Evolutionary conservation across 2,113 vertebrate genomes (phyloP).

Genomic region (Paramormyrops kingsleyae): DNA sequence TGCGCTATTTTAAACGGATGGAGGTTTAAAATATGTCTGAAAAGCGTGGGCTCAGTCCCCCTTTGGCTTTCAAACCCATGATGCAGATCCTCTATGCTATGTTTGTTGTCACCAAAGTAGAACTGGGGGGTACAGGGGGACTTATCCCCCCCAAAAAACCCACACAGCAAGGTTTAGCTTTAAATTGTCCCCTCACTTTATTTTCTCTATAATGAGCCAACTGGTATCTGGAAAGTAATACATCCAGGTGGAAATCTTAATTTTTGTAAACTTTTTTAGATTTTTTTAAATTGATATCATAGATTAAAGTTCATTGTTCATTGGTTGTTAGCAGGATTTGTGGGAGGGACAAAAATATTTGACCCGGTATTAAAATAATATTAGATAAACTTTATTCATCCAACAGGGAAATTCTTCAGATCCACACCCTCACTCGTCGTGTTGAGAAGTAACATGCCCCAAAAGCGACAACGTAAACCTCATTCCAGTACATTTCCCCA

Average conservation of each 20-base stretch:
- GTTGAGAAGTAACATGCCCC: not conserved
- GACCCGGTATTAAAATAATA: not conserved
- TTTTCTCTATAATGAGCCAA: not conserved
- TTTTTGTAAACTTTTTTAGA: not conserved
- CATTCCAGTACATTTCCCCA: not conserved
- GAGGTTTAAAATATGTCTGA: not conserved
- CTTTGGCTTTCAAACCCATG: not conserved
- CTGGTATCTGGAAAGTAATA: not conserved
- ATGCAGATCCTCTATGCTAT: not conserved
- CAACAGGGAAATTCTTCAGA: not conserved
- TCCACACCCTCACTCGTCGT: not conserved
- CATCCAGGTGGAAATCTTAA: not conserved
- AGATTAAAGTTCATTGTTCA: not conserved
- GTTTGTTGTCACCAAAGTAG: not conserved
- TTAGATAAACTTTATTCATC: not conserved
- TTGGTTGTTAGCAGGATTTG: not conserved
- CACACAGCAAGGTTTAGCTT: not conserved
- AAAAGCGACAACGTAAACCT: not conserved
- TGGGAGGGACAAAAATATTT: not conserved
- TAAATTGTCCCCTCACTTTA: not conserved
- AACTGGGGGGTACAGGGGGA: conserved; percentile 1
- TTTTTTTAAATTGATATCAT: not conserved
- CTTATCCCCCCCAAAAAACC: not conserved
- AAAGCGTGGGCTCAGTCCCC: not conserved
- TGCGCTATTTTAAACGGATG: not conserved